These are phyloP conservation scores for Chinchilla lanigera DNA, from an alignment of 2,113 vertebrate genomes.

Conservation along the genomic window DNA sequence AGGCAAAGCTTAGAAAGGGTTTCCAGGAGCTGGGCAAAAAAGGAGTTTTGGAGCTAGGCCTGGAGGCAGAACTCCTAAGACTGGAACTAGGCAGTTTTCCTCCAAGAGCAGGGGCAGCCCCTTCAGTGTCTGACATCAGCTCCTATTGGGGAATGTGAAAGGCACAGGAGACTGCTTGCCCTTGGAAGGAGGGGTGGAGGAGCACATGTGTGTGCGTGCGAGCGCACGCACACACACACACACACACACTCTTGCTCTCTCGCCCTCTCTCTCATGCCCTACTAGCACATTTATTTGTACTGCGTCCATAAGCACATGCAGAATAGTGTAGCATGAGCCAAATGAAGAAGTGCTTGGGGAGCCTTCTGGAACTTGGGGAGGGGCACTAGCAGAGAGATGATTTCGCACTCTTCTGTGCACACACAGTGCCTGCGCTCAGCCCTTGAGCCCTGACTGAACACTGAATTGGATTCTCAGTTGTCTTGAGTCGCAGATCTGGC, in stretches of 20 bases:
- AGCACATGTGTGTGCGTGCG: not conserved
- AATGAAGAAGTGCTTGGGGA: slow-evolving; percentile 30
- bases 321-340: slow-evolving; percentile 60
- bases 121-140: not conserved
- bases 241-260: not conserved
- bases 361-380: not conserved
- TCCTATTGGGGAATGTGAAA: slow-evolving; percentile 22
- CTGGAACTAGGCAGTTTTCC: slow-evolving; percentile 27
- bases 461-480: not conserved
- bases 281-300: slow-evolving; percentile 69
- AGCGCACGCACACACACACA: not conserved
- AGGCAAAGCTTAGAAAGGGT: not conserved
- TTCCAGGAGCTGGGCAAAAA: not conserved
- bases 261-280: not conserved
- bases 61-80: not conserved
- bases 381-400: not conserved
- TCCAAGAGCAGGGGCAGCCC: not conserved
- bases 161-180: not conserved
- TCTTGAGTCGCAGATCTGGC: not conserved
- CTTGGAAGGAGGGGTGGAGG: not conserved
- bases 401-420: not conserved
- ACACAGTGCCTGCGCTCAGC: not conserved
- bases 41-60: not conserved
- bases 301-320: slow-evolving; percentile 55
- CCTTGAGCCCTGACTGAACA: not conserved